Evolutionary conservation across 2,797 vertebrate species (phyloP).

Genomic region (Myotis planiceps): DNA sequence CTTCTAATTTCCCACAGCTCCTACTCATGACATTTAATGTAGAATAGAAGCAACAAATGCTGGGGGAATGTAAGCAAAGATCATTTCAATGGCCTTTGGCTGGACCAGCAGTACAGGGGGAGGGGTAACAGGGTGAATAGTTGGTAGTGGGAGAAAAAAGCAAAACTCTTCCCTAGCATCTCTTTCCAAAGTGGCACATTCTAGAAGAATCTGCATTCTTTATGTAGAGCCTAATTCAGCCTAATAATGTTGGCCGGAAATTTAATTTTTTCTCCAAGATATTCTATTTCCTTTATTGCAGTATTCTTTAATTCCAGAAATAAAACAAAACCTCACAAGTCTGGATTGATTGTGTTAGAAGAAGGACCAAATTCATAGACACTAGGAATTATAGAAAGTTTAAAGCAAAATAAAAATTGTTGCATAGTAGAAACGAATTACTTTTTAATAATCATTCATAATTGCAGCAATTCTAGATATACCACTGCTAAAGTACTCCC

Average conservation of each 20-base stretch:
- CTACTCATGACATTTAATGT: not conserved
- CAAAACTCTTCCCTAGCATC: not conserved
- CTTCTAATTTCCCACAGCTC: conserved; percentile 20
- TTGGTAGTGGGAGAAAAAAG: not conserved
- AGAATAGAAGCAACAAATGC: not conserved
- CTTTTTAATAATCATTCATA: conserved; percentile 33
- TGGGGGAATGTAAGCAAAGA: not conserved
- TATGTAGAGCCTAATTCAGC: not conserved
- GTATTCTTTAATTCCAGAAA: conserved; percentile 43
- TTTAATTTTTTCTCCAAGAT: conserved; percentile 30
- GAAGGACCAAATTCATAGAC: not conserved
- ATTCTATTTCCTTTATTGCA: conserved; percentile 31
- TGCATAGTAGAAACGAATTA: not conserved
- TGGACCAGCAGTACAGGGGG: not conserved
- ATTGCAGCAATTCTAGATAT: not conserved
- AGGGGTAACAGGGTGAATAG: not conserved
- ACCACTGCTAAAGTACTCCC: not conserved
- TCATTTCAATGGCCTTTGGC: not conserved
- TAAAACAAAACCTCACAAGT: conserved; percentile 24
- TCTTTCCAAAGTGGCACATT: not conserved
- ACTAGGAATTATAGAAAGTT: not conserved
- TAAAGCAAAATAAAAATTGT: conserved; percentile 42
- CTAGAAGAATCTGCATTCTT: conserved; percentile 6
- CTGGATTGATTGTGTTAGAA: not conserved
- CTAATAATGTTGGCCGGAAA: not conserved